Evolutionary conservation across 2,888 invertebrate species (phyloP).

Genomic region (Homarus gammarus): DNA sequence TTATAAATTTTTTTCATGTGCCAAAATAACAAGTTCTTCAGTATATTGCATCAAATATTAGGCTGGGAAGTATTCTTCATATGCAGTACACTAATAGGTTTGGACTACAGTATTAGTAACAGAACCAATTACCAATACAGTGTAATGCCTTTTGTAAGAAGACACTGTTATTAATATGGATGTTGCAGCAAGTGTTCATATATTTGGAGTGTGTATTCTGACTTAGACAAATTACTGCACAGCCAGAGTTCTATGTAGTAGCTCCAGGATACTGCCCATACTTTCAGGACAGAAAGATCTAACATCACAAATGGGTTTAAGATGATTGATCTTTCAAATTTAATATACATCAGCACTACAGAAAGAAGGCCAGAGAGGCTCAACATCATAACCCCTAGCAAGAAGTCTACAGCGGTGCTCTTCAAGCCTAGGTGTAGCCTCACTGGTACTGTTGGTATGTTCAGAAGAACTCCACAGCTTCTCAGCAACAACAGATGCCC

Average conservation of each 20-base stretch:
- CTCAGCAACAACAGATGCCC: constrained; percentile 92
- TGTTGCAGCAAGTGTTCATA: too few relatives aligned
- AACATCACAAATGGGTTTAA: background rate
- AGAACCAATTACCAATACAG: too few relatives aligned
- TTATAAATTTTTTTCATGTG: too few relatives aligned
- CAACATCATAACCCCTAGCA: constrained; percentile 84
- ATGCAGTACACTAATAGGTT: too few relatives aligned
- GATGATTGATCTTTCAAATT: background rate
- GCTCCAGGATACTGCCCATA: background rate
- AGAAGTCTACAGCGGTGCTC: constrained; percentile 86
- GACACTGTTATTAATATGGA: too few relatives aligned
- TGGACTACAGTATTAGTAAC: too few relatives aligned
- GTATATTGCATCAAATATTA: too few relatives aligned
- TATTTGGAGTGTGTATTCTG: too few relatives aligned
- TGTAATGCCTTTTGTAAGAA: too few relatives aligned
- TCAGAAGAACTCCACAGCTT: constrained; percentile 86
- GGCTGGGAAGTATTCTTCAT: too few relatives aligned
- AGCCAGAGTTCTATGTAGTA: background rate
- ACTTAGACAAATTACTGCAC: too few relatives aligned
- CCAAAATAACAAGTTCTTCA: too few relatives aligned
- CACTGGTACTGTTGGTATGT: constrained; percentile 79
- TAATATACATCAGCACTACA: constrained; percentile 79
- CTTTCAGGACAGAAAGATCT: background rate
- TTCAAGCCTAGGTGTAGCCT: constrained; percentile 84
- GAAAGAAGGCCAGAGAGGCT: constrained; percentile 86